phyloP scores from a whole-genome alignment of 1,140 invertebrate species.

The Drosophila dunni region DNA sequence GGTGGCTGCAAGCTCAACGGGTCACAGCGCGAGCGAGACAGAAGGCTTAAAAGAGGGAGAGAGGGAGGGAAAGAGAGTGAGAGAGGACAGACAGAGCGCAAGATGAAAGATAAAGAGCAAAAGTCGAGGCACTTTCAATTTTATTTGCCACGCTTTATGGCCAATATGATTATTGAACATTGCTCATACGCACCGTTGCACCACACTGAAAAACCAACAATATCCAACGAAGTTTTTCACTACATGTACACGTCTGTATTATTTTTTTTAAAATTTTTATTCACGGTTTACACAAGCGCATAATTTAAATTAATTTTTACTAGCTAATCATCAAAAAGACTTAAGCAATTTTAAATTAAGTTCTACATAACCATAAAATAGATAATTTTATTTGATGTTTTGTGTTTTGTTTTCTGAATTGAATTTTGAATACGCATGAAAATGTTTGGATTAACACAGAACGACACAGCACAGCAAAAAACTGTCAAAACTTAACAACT shows the following conservation, averaged over 20 bases:
- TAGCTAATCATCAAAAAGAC: slow-evolving; percentile 65
- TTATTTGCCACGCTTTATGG: slow-evolving; percentile 75
- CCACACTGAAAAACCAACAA: slow-evolving; percentile 4
- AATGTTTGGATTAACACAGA: slow-evolving; percentile 32
- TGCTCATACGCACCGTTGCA: slow-evolving; percentile 76
- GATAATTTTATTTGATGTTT: slow-evolving; percentile 14
- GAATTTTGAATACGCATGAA: slow-evolving; percentile 33
- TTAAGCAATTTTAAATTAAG: slow-evolving; percentile 44
- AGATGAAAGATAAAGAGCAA: not conserved
- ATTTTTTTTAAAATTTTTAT: slow-evolving; percentile 38
- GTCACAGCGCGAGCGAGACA: not conserved
- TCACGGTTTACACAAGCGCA: slow-evolving; percentile 63
- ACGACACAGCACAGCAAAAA: slow-evolving; percentile 8
- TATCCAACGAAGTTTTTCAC: not conserved
- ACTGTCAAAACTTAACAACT: slow-evolving; percentile 21
- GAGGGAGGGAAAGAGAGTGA: not conserved
- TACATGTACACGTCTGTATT: not conserved
- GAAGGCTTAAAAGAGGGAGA: slow-evolving; percentile 2
- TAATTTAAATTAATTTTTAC: slow-evolving; percentile 73
- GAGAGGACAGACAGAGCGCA: not conserved
- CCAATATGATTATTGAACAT: slow-evolving; percentile 61
- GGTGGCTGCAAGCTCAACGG: slow-evolving; percentile 60
- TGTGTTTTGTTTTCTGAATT: not conserved
- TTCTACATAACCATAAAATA: slow-evolving; percentile 14
- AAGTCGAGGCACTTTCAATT: slow-evolving; percentile 68